Percentiles rank a stretch among this genome's conserved stretches.
phyloP scores from a whole-genome alignment of 2,888 invertebrate genomes.

The Coelinius sp. region DNA sequence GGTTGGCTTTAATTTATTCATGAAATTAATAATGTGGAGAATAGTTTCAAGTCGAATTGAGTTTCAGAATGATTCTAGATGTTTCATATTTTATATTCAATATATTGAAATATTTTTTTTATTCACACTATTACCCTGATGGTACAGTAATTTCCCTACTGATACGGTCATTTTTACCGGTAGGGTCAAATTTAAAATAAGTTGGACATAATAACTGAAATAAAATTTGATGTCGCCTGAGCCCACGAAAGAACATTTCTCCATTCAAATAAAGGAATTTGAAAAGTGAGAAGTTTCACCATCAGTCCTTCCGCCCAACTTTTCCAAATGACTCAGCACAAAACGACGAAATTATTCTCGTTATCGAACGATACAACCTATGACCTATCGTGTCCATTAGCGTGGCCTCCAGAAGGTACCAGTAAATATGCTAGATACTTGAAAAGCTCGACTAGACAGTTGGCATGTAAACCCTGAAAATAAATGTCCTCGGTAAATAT shows the following conservation, averaged over 20 bases:
- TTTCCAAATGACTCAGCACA: neutral
- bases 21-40: neutral
- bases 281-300: too few relatives aligned
- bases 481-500: conserved; percentile 54
- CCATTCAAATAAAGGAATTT: too few relatives aligned
- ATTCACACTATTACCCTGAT: too few relatives aligned
- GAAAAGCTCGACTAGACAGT: neutral
- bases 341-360: neutral
- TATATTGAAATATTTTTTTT: too few relatives aligned
- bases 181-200: too few relatives aligned
- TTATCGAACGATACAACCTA: neutral
- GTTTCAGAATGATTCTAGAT: neutral
- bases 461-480: neutral
- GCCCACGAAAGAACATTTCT: too few relatives aligned
- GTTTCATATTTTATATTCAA: neutral
- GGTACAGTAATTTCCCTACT: too few relatives aligned
- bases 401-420: neutral
- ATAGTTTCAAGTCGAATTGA: neutral
- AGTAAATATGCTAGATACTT: conserved; percentile 14
- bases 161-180: too few relatives aligned
- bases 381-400: conserved; percentile 16
- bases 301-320: neutral
- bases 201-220: too few relatives aligned
- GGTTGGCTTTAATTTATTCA: conserved; percentile 7
- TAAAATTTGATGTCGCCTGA: too few relatives aligned